phyloP scores from a whole-genome alignment of 2,888 invertebrate species.

The Hypomecis atomaria region DNA sequence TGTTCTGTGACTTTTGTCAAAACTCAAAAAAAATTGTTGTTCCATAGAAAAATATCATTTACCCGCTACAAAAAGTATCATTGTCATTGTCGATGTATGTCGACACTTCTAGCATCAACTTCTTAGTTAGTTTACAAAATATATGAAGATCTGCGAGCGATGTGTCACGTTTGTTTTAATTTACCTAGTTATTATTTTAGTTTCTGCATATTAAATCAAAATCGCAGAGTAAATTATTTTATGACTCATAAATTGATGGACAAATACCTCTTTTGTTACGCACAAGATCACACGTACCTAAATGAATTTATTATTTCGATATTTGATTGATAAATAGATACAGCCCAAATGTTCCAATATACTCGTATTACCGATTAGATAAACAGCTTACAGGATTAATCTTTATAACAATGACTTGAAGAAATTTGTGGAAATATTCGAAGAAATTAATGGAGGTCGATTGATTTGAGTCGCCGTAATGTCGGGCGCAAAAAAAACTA shows the following conservation, averaged over 20 bases:
- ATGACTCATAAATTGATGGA: too few relatives aligned
- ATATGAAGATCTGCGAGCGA: constrained; percentile 86
- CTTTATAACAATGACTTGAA: constrained; percentile 2
- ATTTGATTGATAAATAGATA: neutral
- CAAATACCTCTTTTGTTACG: too few relatives aligned
- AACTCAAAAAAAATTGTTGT: too few relatives aligned
- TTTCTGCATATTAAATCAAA: too few relatives aligned
- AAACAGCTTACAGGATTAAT: neutral
- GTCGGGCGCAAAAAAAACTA: neutral
- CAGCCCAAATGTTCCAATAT: neutral
- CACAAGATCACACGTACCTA: too few relatives aligned
- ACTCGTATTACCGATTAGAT: constrained; percentile 1
- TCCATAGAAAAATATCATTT: too few relatives aligned
- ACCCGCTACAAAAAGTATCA: too few relatives aligned
- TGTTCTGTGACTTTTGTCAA: too few relatives aligned
- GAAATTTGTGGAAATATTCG: neutral
- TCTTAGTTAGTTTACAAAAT: neutral
- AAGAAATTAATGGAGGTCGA: neutral
- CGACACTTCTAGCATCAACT: constrained; percentile 86
- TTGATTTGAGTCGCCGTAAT: neutral
- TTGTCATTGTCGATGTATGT: too few relatives aligned
- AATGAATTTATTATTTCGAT: too few relatives aligned
- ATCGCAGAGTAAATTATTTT: too few relatives aligned
- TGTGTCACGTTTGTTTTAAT: constrained; percentile 75
- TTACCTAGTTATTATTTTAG: too few relatives aligned